phyloP scores from a whole-genome alignment of 2,888 invertebrate species.

The Koerneria pararmatus region DNA sequence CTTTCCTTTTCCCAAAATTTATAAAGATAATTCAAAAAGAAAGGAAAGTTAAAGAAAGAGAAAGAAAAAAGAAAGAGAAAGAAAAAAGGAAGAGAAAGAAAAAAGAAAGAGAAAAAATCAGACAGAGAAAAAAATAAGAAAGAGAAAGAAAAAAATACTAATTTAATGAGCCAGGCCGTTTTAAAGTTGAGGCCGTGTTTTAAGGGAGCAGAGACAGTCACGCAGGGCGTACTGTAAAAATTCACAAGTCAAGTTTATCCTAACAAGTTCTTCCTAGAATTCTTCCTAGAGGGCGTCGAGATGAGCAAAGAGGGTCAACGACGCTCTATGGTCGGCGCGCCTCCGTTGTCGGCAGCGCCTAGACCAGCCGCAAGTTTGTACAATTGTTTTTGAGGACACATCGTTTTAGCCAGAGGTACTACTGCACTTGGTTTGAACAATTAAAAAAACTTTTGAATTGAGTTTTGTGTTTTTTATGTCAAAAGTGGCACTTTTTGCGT shows the following conservation, averaged over 20 bases:
- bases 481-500: no score
- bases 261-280: not conserved
- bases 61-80: not conserved
- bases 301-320: conserved; percentile 4
- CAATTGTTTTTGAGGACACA: no score
- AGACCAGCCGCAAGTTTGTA: no score
- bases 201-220: no score
- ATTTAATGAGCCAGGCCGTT: no score
- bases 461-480: no score
- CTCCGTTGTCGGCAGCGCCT: not conserved
- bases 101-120: not conserved
- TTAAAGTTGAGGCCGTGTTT: no score
- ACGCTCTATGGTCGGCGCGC: conserved; percentile 18
- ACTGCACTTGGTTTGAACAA: no score
- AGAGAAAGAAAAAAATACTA: not conserved
- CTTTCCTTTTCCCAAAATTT: no score
- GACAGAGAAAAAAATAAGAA: not conserved
- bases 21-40: not conserved
- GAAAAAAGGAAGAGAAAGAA: not conserved
- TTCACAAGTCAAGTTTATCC: no score
- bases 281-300: not conserved
- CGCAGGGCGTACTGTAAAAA: not conserved
- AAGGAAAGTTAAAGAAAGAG: not conserved
- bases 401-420: no score
- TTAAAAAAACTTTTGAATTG: no score